Base-by-base conservation (phyloP, 2,113 vertebrate genomes). In the Theristicus caerulescens region DNA sequence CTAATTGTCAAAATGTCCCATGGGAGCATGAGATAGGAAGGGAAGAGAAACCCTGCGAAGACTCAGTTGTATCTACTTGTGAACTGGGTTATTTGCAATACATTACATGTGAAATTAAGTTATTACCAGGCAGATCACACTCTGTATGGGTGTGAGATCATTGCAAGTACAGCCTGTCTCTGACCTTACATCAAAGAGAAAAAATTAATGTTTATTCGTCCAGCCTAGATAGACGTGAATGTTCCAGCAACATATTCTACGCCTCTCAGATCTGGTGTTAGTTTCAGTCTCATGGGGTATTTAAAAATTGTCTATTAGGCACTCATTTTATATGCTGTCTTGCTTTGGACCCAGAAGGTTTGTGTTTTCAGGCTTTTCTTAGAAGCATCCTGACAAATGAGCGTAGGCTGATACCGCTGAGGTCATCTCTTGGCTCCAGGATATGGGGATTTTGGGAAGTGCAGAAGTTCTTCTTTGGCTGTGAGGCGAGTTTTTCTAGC, bases 111-210 rank as follows among this genome's bases (percentile, higher is more conserved):
- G 78, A 95, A 94, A 91, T 93, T 25, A 85, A 93, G 54, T 90
- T 95, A 90, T 85, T 95, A 65, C 21, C 66, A 87, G 36, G 78
- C 66, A 88, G 49, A 82, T 96, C 93, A 90, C 82, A 73, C 61
- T 87, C 61, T 7, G 4, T 82, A 54, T 62, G 61, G 21, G 40
- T 91, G 70, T 0, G 13, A 91, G 57, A 96, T 82, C 3, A 1
- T 78, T 85, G 44, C 32, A 87, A 84, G 36, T 79, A 69, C 65
- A 82, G 21, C 31, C 54, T 2, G 4, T 82, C 81, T 91, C 73
- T 93, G 89, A 79, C 81, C 84, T 93, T 85, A 44, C 6, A 65
- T 86, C 14, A 64, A 70, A 91, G 55, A 83, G 40, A 52, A 90
- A 59, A 93, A 86, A 46, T 22, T 17, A 26, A 73, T 4, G 5